A percentile compares a stretch with the other conserved stretches of the same genome.
These are phyloP conservation scores for Synchiropus splendidus DNA, from an alignment of 2,113 vertebrate species.

Conservation along the genomic window DNA sequence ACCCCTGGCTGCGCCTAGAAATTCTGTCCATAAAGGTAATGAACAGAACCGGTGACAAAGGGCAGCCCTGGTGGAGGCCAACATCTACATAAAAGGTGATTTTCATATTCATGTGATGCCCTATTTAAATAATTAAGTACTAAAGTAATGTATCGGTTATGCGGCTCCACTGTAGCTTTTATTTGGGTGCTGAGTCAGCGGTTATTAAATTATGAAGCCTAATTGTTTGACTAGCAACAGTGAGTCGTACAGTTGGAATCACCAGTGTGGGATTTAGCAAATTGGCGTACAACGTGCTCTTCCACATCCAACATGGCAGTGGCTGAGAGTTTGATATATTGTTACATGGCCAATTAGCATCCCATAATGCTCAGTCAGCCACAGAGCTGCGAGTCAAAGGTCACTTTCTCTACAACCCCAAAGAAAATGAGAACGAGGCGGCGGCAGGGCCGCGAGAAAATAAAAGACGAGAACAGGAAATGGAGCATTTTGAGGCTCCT, in stretches of 20 bases:
- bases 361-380: slow-evolving; percentile 46
- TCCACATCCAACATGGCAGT: slow-evolving; percentile 36
- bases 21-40: too few species aligned
- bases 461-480: slow-evolving; percentile 3
- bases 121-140: too few species aligned
- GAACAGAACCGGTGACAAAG: too few species aligned
- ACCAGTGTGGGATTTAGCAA: slow-evolving; percentile 14
- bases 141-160: too few species aligned
- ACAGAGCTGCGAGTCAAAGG: slow-evolving; percentile 39
- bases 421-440: slow-evolving; percentile 17
- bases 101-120: too few species aligned
- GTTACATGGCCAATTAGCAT: slow-evolving; percentile 52
- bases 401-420: slow-evolving; percentile 13
- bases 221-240: slow-evolving; percentile 10
- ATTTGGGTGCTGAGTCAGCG: too few species aligned
- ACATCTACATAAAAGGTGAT: too few species aligned
- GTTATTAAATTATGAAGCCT: slow-evolving; percentile 6
- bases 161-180: too few species aligned
- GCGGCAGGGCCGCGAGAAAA: neutral
- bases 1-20: too few species aligned
- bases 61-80: too few species aligned
- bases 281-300: slow-evolving; percentile 30
- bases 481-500: slow-evolving; percentile 10
- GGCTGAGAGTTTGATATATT: slow-evolving; percentile 40
- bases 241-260: slow-evolving; percentile 11